Conservation (phyloP, 2,113 vertebrate species). For the Haemorhous mexicanus region DNA sequence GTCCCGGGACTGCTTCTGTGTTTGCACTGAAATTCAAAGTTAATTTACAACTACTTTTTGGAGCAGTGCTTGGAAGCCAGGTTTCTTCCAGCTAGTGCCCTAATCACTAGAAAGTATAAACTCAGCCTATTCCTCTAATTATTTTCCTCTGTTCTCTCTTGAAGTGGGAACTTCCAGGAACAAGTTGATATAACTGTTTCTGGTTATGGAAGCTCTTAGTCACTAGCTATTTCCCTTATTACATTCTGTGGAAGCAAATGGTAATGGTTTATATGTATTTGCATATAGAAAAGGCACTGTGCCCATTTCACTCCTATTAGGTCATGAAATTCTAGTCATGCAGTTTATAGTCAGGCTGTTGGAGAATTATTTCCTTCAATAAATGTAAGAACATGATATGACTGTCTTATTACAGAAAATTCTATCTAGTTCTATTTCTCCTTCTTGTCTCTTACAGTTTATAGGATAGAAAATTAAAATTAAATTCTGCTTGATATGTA, state of each 20-base stretch:
- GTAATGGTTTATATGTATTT: neutral
- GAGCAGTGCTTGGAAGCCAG: neutral
- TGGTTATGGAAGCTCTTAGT: neutral
- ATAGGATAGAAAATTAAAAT: neutral
- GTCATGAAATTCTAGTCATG: conserved; percentile 5
- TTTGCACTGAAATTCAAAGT: neutral
- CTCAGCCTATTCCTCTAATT: neutral
- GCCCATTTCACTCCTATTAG: neutral
- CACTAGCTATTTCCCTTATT: neutral
- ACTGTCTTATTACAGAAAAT: neutral
- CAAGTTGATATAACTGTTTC: neutral
- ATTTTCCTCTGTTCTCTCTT: neutral
- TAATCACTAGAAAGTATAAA: neutral
- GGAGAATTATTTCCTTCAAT: neutral
- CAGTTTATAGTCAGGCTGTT: neutral
- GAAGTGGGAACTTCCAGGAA: neutral
- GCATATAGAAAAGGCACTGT: neutral
- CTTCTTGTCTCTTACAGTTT: neutral
- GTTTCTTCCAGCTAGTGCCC: neutral
- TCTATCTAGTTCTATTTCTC: neutral
- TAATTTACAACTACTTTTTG: neutral
- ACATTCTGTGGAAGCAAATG: neutral
- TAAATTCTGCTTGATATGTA: neutral
- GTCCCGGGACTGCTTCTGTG: neutral
- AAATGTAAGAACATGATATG: neutral